Evolutionary conservation across 2,888 invertebrate genomes (phyloP), one percentile per base, ranked within the genome.

Genomic region (Augochlorella aurata): DNA sequence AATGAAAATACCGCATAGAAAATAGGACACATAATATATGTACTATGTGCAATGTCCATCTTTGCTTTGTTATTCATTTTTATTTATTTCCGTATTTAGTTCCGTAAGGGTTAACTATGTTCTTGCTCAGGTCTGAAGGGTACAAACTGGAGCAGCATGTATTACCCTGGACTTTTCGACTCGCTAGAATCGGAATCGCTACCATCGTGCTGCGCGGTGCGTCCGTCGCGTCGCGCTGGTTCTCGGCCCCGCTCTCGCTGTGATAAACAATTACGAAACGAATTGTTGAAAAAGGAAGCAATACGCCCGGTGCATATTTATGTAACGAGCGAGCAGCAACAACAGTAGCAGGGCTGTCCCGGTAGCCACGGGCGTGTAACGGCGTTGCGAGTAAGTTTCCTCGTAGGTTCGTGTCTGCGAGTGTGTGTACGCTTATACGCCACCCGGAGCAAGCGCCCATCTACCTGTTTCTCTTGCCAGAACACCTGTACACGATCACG

Each of bases 201-300:
- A 38, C 5, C 38, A 38, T 38, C 5, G 38, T 38, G 38, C 38
- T 38, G 7, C 38, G 38, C n/a, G 14, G 14, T 10, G 21, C 9
- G 24, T 14, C 45, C 8, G 5, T 50, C 12, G 54, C 12, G 12
- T 16, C 29, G 8, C 65, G 18, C 14, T 63, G 70, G 65, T 7
- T 38, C 38, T 69, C 68, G 50, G 58, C 38, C 44, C 61, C 71
- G 71, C 65, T 79, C 72, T 79, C 80, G 84, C 70, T 69, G 87
- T 82, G 88, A 87, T 89, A 89, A 90, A 87, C 87, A 90, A 91
- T 91, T 91, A 90, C 89, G 91, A 91, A 91, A 91, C 89, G 87
- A 86, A 90, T 90, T 91, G 91, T 90, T 90, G 87, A 89, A 89
- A 88, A 87, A 83, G 85, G 89, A 86, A 88, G 84, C 83, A 82